A percentile compares a stretch with the other conserved stretches of the same genome.
phyloP scores from a whole-genome alignment of 2,797 vertebrate genomes.

The Siniperca undulata region DNA sequence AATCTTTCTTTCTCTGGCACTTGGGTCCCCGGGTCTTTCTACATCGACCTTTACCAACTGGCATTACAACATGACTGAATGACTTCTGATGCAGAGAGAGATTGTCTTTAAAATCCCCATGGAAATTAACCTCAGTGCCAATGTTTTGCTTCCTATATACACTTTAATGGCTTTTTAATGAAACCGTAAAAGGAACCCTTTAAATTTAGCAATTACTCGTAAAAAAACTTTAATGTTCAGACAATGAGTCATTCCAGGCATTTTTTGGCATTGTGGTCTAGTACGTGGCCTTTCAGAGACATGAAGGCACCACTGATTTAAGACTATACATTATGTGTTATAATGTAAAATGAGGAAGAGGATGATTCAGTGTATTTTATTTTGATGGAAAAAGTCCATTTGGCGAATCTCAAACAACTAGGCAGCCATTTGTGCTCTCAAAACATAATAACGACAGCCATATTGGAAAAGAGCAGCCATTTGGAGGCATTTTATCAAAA shows the following conservation, averaged over 20 bases:
- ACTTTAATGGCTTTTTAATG: slow-evolving; percentile 79
- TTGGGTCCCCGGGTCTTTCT: slow-evolving; percentile 60
- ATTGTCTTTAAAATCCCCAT: slow-evolving; percentile 81
- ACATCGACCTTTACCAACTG: slow-evolving; percentile 80
- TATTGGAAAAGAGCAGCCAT: slow-evolving; percentile 42
- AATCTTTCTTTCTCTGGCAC: slow-evolving; percentile 66
- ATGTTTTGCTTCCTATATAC: slow-evolving; percentile 75
- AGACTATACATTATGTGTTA: slow-evolving; percentile 2
- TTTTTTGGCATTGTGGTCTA: slow-evolving; percentile 33
- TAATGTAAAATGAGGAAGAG: slow-evolving; percentile 24
- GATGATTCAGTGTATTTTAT: slow-evolving; percentile 35
- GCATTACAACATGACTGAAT: slow-evolving; percentile 73
- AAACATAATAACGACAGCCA: slow-evolving; percentile 46
- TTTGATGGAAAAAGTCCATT: slow-evolving; percentile 25
- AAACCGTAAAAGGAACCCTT: slow-evolving; percentile 72
- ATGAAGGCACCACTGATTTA: slow-evolving; percentile 49
- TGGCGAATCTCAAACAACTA: slow-evolving; percentile 23
- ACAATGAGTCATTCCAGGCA: slow-evolving; percentile 50
- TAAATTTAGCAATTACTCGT: slow-evolving; percentile 77
- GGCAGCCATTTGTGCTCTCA: slow-evolving; percentile 22
- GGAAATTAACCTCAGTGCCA: slow-evolving; percentile 82
- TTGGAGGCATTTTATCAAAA: slow-evolving; percentile 72
- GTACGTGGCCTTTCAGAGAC: slow-evolving; percentile 33
- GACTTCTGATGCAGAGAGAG: slow-evolving; percentile 69
- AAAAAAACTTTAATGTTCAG: slow-evolving; percentile 75